These are phyloP conservation scores for Chalcosyrphus nemorum DNA, from an alignment of 2,888 invertebrate species.

Conservation along the genomic window DNA sequence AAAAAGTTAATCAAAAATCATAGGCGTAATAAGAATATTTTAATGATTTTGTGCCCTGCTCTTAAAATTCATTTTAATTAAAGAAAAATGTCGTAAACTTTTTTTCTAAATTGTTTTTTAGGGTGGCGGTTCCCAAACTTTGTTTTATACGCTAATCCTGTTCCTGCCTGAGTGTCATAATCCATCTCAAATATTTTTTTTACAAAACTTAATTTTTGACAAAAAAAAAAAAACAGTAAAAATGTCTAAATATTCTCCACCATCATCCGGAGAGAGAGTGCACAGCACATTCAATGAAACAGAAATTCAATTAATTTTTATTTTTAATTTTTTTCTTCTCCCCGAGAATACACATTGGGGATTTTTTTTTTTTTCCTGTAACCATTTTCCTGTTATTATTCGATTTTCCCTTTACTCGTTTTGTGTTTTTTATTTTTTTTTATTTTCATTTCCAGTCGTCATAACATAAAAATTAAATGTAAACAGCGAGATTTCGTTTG, in stretches of 20 bases:
- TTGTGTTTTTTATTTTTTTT: slow-evolving; percentile 27
- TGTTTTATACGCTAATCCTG: no score
- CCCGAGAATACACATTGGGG: slow-evolving; percentile 1
- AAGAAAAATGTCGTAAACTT: no score
- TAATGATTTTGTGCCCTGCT: no score
- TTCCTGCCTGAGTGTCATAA: not conserved
- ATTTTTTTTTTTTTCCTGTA: slow-evolving; percentile 28
- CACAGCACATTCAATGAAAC: slow-evolving; percentile 59
- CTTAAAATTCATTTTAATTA: no score
- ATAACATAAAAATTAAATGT: slow-evolving; percentile 72
- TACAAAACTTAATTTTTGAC: not conserved
- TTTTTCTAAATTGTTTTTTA: no score
- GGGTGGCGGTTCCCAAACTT: no score
- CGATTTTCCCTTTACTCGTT: slow-evolving; percentile 40
- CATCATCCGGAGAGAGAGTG: not conserved
- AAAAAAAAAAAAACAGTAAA: not conserved
- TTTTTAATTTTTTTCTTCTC: slow-evolving; percentile 50
- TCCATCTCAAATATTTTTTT: not conserved
- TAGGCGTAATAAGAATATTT: no score
- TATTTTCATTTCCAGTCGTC: slow-evolving; percentile 67
- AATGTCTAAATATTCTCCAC: not conserved
- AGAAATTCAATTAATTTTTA: slow-evolving; percentile 69
- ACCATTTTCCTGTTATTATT: slow-evolving; percentile 55
- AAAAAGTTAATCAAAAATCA: no score
- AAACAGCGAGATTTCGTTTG: slow-evolving; percentile 52